Conservation (phyloP, 2,113 vertebrate species). For the Hippocampus comes region DNA sequence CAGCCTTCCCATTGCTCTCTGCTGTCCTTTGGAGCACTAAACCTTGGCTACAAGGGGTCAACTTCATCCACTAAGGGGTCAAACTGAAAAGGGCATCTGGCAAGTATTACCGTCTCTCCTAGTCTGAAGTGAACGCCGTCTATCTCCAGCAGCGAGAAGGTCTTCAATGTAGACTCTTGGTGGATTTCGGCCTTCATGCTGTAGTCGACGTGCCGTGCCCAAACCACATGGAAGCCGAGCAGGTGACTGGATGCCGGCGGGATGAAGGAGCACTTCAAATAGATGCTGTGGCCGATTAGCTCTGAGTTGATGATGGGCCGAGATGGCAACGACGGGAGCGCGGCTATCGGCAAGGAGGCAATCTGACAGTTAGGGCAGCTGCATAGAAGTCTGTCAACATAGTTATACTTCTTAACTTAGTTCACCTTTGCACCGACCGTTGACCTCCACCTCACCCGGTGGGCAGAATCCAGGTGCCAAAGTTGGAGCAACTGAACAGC, state of each 20-base stretch:
- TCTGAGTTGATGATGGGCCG: slow-evolving; percentile 63
- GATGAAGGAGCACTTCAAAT: slow-evolving; percentile 72
- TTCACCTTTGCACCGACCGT: slow-evolving; percentile 67
- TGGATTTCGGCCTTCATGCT: slow-evolving; percentile 75
- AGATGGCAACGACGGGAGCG: slow-evolving; percentile 45
- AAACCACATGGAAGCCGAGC: slow-evolving; percentile 69
- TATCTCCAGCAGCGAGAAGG: slow-evolving; percentile 65
- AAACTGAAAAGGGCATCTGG: slow-evolving; percentile 19
- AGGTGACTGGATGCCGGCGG: slow-evolving; percentile 24
- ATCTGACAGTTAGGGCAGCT: not conserved
- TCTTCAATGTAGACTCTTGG: slow-evolving; percentile 64
- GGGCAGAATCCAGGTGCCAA: slow-evolving; percentile 56
- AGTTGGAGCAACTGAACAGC: slow-evolving; percentile 51
- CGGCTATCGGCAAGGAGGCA: slow-evolving; percentile 32
- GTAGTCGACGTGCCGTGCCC: slow-evolving; percentile 67
- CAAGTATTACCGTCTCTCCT: slow-evolving; percentile 76
- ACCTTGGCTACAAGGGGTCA: slow-evolving; percentile 6
- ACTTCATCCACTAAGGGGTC: slow-evolving; percentile 3
- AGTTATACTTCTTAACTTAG: not conserved
- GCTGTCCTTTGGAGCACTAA: slow-evolving; percentile 13
- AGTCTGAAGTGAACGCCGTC: slow-evolving; percentile 75
- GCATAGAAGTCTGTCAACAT: not conserved
- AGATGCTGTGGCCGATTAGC: slow-evolving; percentile 64
- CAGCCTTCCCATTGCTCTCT: slow-evolving; percentile 10
- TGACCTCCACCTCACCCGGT: slow-evolving; percentile 63